These are phyloP conservation scores for Netta rufina DNA, from an alignment of 2,797 vertebrate genomes.

Conservation along the genomic window DNA sequence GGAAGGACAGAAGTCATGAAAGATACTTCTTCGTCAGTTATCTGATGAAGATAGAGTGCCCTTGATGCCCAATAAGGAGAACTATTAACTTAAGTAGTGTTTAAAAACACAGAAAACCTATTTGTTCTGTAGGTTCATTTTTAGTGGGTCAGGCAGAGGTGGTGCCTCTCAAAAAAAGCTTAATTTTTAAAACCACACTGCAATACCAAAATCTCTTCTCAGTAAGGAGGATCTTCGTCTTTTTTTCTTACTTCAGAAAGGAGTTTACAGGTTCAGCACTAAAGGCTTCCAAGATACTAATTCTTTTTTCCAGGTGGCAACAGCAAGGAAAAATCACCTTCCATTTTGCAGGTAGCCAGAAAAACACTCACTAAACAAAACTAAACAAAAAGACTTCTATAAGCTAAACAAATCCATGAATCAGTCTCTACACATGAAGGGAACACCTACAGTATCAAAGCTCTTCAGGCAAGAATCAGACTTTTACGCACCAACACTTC, in stretches of 20 bases:
- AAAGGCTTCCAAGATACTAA: neutral
- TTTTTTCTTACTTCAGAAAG: neutral
- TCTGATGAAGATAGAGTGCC: neutral
- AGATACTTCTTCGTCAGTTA: neutral
- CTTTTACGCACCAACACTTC: neutral
- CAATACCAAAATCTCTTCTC: neutral
- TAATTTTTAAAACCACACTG: neutral
- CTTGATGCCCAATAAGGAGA: neutral
- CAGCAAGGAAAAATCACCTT: neutral
- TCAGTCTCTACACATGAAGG: neutral
- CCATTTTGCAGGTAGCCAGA: neutral
- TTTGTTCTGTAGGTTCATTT: neutral
- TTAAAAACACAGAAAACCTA: neutral
- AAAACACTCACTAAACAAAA: neutral
- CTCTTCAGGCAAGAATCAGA: neutral
- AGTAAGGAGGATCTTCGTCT: neutral
- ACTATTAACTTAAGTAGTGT: neutral
- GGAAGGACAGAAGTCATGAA: neutral
- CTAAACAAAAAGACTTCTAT: neutral
- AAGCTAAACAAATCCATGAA: neutral
- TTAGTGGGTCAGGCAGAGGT: neutral
- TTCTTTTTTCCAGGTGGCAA: neutral
- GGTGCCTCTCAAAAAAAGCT: neutral
- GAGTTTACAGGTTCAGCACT: neutral
- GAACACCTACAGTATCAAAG: neutral